Evolutionary conservation across 2,888 invertebrate species (phyloP).

Genomic region (Chymomyza amoena): DNA sequence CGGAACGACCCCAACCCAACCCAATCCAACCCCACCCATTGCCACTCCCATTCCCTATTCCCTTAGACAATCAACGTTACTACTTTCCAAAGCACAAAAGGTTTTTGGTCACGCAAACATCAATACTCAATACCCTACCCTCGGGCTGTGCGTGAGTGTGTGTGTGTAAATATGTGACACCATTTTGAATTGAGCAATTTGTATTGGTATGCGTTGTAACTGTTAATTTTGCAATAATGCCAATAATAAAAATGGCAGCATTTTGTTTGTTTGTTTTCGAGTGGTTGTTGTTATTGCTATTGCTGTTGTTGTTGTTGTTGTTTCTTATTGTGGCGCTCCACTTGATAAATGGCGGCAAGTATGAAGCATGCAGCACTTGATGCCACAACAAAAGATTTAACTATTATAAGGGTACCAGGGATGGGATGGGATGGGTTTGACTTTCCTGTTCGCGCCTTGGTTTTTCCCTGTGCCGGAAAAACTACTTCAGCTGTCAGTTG

Average conservation of each 20-base stretch:
- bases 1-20: no score
- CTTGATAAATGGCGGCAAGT: constrained; percentile 61
- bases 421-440: not conserved
- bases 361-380: not conserved
- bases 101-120: constrained; percentile 42
- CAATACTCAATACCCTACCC: constrained; percentile 24
- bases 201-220: constrained; percentile 32
- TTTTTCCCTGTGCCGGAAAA: not conserved
- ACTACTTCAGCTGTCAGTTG: not conserved
- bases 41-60: not conserved
- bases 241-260: constrained; percentile 65
- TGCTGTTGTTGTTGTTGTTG: no score
- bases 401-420: not conserved
- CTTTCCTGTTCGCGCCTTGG: not conserved
- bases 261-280: constrained; percentile 38
- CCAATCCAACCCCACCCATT: not conserved
- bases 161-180: constrained; percentile 21
- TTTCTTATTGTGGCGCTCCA: constrained; percentile 5
- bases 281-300: constrained; percentile 37
- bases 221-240: constrained; percentile 59
- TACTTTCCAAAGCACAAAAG: constrained; percentile 18
- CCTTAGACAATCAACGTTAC: constrained; percentile 37
- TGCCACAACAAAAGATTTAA: not conserved
- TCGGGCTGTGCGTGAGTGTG: not conserved
- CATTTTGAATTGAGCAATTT: constrained; percentile 64